Percentiles rank a stretch among this genome's conserved stretches.
These are phyloP conservation scores for Rhodophaea formosa DNA, from an alignment of 2,888 invertebrate genomes.

Conservation along the genomic window DNA sequence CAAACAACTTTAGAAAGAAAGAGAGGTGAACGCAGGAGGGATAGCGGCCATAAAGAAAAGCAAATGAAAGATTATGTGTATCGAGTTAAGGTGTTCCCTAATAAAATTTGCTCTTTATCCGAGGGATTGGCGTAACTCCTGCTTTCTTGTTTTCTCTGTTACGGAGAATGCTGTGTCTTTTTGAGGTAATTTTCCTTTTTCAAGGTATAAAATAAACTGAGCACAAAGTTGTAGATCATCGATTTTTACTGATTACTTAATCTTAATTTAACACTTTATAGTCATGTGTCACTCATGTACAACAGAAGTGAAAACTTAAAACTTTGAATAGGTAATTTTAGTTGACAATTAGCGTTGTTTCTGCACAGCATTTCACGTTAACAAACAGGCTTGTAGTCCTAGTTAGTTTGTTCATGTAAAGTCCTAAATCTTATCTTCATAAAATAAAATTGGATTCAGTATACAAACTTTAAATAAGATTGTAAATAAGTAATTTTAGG, in stretches of 20 bases:
- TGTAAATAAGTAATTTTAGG: neutral
- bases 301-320: no score
- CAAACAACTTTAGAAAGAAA: conserved; percentile 28
- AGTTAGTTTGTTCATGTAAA: neutral
- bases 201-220: neutral
- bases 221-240: no score
- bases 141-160: conserved; percentile 40
- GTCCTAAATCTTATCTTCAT: neutral
- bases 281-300: no score
- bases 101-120: conserved; percentile 72
- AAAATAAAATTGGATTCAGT: neutral
- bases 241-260: no score
- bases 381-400: no score
- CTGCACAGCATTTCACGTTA: no score
- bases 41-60: conserved; percentile 64
- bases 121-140: conserved; percentile 54
- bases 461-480: neutral
- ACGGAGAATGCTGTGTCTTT: conserved; percentile 6
- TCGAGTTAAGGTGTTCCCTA: conserved; percentile 73
- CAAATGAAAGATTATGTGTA: conserved; percentile 80
- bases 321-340: no score
- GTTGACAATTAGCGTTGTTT: no score
- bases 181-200: neutral
- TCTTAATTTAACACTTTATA: no score
- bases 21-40: conserved; percentile 39